Percentiles rank a stretch among this genome's conserved stretches.
Conservation (phyloP, 2,797 vertebrate genomes). For the Chelidonichthys spinosus region DNA sequence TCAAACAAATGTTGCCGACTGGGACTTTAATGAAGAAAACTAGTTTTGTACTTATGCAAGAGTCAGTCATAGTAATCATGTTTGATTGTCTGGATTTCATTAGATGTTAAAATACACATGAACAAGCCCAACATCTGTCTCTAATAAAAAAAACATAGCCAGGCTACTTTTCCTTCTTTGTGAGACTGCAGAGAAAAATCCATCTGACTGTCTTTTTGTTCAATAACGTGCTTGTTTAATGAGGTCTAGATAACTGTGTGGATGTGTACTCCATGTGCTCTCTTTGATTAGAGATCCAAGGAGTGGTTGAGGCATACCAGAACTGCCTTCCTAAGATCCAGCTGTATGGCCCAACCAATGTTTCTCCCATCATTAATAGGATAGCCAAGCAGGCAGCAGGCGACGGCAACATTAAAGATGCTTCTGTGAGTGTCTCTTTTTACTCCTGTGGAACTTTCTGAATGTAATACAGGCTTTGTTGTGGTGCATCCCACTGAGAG, state of each 20-base stretch:
- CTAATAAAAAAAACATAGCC: slow-evolving; percentile 2
- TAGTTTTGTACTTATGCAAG: background rate
- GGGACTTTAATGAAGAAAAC: no score
- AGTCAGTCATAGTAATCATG: slow-evolving; percentile 9
- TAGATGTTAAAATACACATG: background rate
- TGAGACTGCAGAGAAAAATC: slow-evolving; percentile 13
- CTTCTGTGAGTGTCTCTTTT: slow-evolving; percentile 85
- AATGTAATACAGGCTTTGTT: slow-evolving; percentile 48
- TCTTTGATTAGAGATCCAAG: slow-evolving; percentile 90
- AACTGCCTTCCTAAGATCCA: slow-evolving; percentile 97
- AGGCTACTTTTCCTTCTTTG: background rate
- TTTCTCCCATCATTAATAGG: slow-evolving; percentile 95
- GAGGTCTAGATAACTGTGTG: slow-evolving; percentile 5
- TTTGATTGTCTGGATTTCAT: background rate
- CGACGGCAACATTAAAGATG: slow-evolving; percentile 90
- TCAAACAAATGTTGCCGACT: no score
- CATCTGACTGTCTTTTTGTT: slow-evolving; percentile 11
- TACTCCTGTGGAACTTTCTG: slow-evolving; percentile 22
- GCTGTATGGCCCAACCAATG: slow-evolving; percentile 95
- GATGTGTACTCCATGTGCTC: slow-evolving; percentile 23
- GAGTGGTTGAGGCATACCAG: slow-evolving; percentile 96
- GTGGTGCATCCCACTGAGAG: slow-evolving; percentile 37
- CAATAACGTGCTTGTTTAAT: background rate
- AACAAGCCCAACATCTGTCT: background rate
- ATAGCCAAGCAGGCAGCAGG: slow-evolving; percentile 90